Evolutionary conservation across 1,140 invertebrate genomes (phyloP).

Genomic region (Zaprionus ghesquierei): DNA sequence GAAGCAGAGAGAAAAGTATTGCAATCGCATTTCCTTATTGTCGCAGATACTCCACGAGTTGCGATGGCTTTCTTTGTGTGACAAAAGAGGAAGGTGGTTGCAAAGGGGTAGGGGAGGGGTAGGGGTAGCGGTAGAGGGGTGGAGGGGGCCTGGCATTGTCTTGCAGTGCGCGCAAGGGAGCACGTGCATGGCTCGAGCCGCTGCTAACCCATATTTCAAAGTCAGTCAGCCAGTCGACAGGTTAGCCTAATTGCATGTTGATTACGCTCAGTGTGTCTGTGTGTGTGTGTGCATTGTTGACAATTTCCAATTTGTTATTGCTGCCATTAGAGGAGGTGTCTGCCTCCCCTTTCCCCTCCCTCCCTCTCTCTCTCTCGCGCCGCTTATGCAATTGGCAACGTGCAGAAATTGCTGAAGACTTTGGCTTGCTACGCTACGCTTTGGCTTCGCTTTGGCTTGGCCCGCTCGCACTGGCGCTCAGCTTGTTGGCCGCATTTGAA

Average conservation of each 20-base stretch:
- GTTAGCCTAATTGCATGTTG: conserved; percentile 75
- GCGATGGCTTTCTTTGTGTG: conserved; percentile 39
- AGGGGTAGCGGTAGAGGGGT: not conserved
- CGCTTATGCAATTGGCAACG: conserved; percentile 75
- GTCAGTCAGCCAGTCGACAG: conserved; percentile 69
- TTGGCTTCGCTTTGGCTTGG: conserved; percentile 14
- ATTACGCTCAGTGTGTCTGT: conserved; percentile 41
- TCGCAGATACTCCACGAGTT: conserved; percentile 12
- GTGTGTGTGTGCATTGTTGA: conserved; percentile 42
- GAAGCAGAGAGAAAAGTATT: conserved; percentile 36
- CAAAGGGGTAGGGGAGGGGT: not conserved
- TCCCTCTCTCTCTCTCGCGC: not conserved
- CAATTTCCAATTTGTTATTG: conserved; percentile 77
- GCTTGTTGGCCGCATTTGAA: conserved; percentile 51
- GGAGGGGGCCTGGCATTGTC: conserved; percentile 4
- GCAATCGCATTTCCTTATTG: conserved; percentile 66
- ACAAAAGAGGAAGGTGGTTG: conserved; percentile 18
- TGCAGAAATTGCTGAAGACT: conserved; percentile 69
- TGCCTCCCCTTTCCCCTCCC: not conserved
- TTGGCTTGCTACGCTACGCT: conserved; percentile 12
- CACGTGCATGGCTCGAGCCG: conserved; percentile 15
- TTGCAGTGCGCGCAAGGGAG: not conserved
- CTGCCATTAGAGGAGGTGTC: conserved; percentile 57
- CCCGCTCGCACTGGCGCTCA: conserved; percentile 48
- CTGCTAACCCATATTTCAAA: conserved; percentile 78